phyloP scores from a whole-genome alignment of 2,113 vertebrate species.

The Carettochelys insculpta region DNA sequence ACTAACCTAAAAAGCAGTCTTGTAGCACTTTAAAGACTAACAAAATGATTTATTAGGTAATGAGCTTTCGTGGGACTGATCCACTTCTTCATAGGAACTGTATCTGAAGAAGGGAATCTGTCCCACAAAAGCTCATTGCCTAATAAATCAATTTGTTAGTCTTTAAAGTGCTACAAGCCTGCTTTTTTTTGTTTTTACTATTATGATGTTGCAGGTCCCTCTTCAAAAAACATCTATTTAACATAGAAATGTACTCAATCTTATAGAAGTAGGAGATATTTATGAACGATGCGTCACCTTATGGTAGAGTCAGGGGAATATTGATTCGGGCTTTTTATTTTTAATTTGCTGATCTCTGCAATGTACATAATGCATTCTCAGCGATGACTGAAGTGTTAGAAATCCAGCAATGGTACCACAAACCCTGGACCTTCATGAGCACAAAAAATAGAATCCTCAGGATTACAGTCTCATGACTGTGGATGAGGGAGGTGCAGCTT shows the following conservation, averaged over 20 bases:
- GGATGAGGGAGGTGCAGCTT: neutral
- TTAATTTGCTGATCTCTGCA: neutral
- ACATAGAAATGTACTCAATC: neutral
- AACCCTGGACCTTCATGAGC: too few species aligned
- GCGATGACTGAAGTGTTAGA: neutral
- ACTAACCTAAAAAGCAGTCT: too few species aligned
- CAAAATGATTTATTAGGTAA: too few species aligned
- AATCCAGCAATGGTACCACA: neutral
- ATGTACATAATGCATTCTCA: neutral
- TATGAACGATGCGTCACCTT: neutral
- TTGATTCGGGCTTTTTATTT: neutral
- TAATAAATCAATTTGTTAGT: too few species aligned
- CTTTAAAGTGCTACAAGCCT: too few species aligned
- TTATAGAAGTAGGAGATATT: neutral
- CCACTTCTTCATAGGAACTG: too few species aligned
- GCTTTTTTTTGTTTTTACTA: too few species aligned
- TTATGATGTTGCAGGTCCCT: neutral
- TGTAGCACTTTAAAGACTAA: too few species aligned
- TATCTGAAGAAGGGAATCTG: too few species aligned
- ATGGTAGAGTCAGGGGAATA: too few species aligned
- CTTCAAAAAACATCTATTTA: neutral
- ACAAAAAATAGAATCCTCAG: neutral
- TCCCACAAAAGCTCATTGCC: too few species aligned
- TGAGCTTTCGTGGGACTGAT: too few species aligned
- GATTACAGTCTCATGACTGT: neutral